A percentile compares a stretch with the other conserved stretches of the same genome.
These are phyloP conservation scores for Argyrosomus regius DNA, from an alignment of 2,797 vertebrate species.

Conservation along the genomic window DNA sequence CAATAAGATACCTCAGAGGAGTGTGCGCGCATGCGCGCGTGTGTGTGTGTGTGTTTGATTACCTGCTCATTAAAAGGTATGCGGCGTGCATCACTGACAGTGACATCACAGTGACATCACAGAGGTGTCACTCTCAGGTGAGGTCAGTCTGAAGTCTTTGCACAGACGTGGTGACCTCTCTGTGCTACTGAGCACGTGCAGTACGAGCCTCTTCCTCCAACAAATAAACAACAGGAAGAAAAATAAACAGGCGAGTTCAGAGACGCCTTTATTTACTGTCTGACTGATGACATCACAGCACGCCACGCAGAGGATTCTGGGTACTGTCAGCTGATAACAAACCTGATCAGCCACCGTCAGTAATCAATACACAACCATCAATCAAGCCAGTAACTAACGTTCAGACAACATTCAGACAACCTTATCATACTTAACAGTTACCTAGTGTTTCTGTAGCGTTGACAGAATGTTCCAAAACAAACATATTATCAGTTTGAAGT, in stretches of 20 bases:
- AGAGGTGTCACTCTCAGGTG: not conserved
- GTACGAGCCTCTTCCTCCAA: slow-evolving; percentile 8
- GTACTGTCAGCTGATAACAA: no score
- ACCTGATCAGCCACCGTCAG: no score
- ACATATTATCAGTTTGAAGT: no score
- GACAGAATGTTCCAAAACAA: no score
- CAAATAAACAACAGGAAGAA: slow-evolving; percentile 58
- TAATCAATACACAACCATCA: no score
- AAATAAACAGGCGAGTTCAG: slow-evolving; percentile 59
- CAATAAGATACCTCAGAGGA: slow-evolving; percentile 6
- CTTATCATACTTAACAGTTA: no score
- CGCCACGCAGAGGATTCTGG: no score
- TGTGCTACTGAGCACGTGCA: slow-evolving; percentile 25
- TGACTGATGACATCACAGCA: no score
- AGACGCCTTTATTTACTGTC: not conserved
- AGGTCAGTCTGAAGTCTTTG: not conserved
- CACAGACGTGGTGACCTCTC: no score
- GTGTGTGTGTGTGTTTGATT: not conserved
- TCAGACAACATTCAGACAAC: no score
- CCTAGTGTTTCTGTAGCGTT: no score
- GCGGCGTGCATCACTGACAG: not conserved
- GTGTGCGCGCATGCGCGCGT: not conserved
- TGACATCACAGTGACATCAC: slow-evolving; percentile 22
- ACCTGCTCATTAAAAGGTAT: not conserved
- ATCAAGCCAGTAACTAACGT: no score